Conservation (phyloP, 2,113 vertebrate species). For the Hydrolagus affinis region DNA sequence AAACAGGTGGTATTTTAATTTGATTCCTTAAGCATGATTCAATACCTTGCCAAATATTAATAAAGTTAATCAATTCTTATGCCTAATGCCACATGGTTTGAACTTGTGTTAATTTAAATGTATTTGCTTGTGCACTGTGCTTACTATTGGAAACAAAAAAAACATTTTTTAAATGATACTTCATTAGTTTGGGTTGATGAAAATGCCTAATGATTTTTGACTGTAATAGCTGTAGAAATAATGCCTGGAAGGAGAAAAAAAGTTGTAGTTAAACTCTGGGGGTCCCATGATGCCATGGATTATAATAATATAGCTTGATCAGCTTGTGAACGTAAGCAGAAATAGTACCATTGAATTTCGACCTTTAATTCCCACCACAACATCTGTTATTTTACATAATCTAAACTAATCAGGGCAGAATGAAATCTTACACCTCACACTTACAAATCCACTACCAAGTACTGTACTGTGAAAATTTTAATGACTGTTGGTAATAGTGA, state of each 20-base stretch:
- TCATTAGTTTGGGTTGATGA: too few relatives aligned
- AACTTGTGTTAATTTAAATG: too few relatives aligned
- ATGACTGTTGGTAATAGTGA: neutral
- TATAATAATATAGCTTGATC: neutral
- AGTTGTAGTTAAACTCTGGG: neutral
- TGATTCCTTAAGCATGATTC: too few relatives aligned
- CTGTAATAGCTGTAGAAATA: neutral
- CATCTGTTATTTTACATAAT: neutral
- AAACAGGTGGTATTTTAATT: too few relatives aligned
- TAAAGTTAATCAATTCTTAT: too few relatives aligned
- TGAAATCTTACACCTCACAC: neutral
- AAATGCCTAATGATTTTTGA: too few relatives aligned
- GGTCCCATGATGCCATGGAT: neutral
- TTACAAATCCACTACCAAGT: neutral
- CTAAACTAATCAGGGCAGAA: neutral
- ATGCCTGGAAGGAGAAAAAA: neutral
- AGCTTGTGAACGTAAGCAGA: neutral
- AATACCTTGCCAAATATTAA: too few relatives aligned
- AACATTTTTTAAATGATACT: too few relatives aligned
- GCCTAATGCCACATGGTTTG: too few relatives aligned
- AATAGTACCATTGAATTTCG: neutral
- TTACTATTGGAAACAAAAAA: too few relatives aligned
- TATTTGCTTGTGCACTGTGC: too few relatives aligned
- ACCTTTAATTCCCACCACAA: neutral
- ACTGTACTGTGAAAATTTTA: neutral